These are phyloP conservation scores for Channa argus DNA, from an alignment of 2,113 vertebrate species.

Conservation along the genomic window DNA sequence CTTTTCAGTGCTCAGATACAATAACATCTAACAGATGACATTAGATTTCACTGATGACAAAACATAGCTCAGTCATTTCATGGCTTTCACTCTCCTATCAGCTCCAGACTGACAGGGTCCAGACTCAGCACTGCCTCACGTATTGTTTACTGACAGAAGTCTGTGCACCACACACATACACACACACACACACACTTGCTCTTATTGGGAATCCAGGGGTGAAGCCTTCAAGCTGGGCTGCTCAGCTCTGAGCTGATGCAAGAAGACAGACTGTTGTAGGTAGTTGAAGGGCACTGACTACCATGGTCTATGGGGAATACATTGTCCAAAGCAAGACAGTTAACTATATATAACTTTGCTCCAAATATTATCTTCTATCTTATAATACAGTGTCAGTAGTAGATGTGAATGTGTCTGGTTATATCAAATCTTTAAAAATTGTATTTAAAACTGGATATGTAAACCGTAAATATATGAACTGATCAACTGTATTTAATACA, in stretches of 20 bases:
- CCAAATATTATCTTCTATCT: no score
- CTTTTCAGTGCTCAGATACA: conserved; percentile 6
- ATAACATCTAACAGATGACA: neutral
- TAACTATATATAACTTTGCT: no score
- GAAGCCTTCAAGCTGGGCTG: conserved; percentile 55
- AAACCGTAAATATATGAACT: no score
- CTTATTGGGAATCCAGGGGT: conserved; percentile 42
- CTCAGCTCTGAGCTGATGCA: conserved; percentile 49
- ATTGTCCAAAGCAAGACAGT: conserved; percentile 24
- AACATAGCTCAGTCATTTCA: conserved; percentile 13
- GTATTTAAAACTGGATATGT: no score
- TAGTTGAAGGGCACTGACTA: conserved; percentile 25
- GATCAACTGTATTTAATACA: no score
- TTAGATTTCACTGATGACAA: neutral
- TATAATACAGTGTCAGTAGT: no score
- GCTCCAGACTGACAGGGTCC: conserved; percentile 11
- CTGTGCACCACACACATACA: conserved; percentile 17
- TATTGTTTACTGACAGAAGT: conserved; percentile 41
- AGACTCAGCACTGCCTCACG: conserved; percentile 23
- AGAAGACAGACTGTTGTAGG: conserved; percentile 54
- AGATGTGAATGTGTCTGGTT: no score
- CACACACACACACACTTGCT: neutral
- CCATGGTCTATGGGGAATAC: conserved; percentile 38
- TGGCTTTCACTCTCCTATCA: conserved; percentile 6
- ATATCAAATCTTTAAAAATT: no score